Base-by-base conservation (phyloP, 2,888 invertebrate genomes). In the Standfussiana lucernea region DNA sequence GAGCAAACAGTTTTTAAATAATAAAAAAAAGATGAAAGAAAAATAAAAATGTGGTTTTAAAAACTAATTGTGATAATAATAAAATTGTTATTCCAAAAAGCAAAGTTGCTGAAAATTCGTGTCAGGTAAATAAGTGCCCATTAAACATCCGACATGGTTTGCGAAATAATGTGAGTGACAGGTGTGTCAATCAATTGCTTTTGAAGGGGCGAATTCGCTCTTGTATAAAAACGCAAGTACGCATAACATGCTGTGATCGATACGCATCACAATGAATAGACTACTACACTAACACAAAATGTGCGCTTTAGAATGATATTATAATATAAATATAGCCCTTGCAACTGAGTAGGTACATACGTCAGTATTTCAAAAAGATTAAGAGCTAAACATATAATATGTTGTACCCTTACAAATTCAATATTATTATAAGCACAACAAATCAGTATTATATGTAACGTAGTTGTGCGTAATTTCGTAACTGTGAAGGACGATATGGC, bases 101-200 rank as follows among this genome's bases (percentile, higher is more conserved):
- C 2, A 32, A 69, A 68, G 32, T 79, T 32, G 1, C 13, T 56
- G 28, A 47, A n/a, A 75, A 56, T 6, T 56, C 40, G 7, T 68
- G 32, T 24, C 53, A 59, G 61, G 69, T 85, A 85, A 72, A 72
- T 80, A 59, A 37, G 21, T 50, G 32, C 50, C 59, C 40, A 40
- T 64, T 64, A 40, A 64, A 64, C n/a, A 40, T 64, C 32, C 56
- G 72, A 56, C 69, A 50, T 2, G 56, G 21, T 47, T 61, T 56
- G 61, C 61, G 61, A 61, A 62, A 84, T 72, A 42, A 69, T 84
- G 73, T 59, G 24, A 47, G 56, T 70, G 82, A 32, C 84, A 79
- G 80, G 24, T 66, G 15, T 84, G 70, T 82, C 73, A 70, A 70
- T 84, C 65, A 67, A 1, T 37, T 66, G 24, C 21, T 45, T 37